Percentiles rank a stretch among this genome's conserved stretches.
Evolutionary conservation across 2,888 invertebrate genomes (phyloP).

Genomic region (Hemaris fuciformis): DNA sequence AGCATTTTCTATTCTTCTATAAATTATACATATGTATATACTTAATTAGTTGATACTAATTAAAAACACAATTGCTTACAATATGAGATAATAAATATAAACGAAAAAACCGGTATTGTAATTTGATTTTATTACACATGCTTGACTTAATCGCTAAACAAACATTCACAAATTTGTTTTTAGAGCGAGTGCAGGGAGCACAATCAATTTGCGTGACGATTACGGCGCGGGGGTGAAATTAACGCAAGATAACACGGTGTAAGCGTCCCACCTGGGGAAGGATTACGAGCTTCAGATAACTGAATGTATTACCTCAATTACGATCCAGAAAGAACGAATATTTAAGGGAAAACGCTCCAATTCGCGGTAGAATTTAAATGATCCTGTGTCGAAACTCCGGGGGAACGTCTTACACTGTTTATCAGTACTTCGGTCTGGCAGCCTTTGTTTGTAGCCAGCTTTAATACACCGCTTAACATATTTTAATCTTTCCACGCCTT

Average conservation of each 20-base stretch:
- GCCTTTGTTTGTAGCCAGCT: slow-evolving; percentile 59
- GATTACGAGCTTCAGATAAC: slow-evolving; percentile 66
- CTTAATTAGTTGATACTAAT: too few relatives aligned
- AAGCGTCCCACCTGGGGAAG: slow-evolving; percentile 67
- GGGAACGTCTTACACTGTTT: slow-evolving; percentile 56
- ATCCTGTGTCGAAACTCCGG: slow-evolving; percentile 46
- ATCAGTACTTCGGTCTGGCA: slow-evolving; percentile 48
- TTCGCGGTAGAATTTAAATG: slow-evolving; percentile 62
- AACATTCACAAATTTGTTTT: slow-evolving; percentile 6
- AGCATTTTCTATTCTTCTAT: too few relatives aligned
- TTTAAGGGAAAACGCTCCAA: slow-evolving; percentile 19
- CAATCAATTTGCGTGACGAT: slow-evolving; percentile 67
- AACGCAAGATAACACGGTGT: slow-evolving; percentile 68
- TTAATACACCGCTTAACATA: slow-evolving; percentile 51
- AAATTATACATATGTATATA: too few relatives aligned
- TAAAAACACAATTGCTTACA: too few relatives aligned
- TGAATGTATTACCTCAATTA: slow-evolving; percentile 68
- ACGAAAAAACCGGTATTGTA: too few relatives aligned
- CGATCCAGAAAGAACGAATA: slow-evolving; percentile 54
- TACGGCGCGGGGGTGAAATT: slow-evolving; percentile 61
- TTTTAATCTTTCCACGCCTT: slow-evolving; percentile 61
- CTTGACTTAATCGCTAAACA: slow-evolving; percentile 18
- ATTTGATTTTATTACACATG: too few relatives aligned
- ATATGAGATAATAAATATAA: too few relatives aligned
- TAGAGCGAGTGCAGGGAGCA: slow-evolving; percentile 24